Evolutionary conservation across 1,140 invertebrate genomes (phyloP).

Genomic region (Homalodisca vitripennis): DNA sequence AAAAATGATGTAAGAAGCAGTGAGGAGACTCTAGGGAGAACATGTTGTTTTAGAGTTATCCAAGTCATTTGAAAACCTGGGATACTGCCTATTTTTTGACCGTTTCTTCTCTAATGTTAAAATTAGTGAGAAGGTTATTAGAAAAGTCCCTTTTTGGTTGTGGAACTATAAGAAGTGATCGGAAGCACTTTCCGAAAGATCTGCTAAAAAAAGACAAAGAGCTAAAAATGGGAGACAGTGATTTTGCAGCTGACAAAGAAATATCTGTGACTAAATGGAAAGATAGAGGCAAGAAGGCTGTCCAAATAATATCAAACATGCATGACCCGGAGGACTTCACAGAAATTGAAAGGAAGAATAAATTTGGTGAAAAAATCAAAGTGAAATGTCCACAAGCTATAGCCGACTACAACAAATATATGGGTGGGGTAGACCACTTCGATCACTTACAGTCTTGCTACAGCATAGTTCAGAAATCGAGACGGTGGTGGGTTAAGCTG

Average conservation of each 20-base stretch:
- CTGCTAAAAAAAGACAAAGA: neutral
- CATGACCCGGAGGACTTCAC: slow-evolving; percentile 19
- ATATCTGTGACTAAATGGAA: slow-evolving; percentile 30
- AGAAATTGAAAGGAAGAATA: slow-evolving; percentile 30
- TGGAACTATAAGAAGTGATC: neutral
- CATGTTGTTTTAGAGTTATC: neutral
- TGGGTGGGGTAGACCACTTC: slow-evolving; percentile 37
- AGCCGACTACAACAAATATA: slow-evolving; percentile 33
- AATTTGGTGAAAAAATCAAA: slow-evolving; percentile 26
- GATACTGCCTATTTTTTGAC: neutral
- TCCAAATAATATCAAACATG: slow-evolving; percentile 18
- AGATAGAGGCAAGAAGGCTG: slow-evolving; percentile 26
- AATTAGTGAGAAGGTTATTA: neutral
- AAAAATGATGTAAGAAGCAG: slow-evolving; percentile 5
- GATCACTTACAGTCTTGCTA: slow-evolving; percentile 32
- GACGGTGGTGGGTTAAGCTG: slow-evolving; percentile 32
- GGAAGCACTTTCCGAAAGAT: neutral
- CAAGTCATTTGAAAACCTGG: neutral
- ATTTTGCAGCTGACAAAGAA: slow-evolving; percentile 1
- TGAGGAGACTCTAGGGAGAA: neutral
- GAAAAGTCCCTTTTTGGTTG: neutral
- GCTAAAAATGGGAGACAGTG: neutral
- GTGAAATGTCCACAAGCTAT: slow-evolving; percentile 32
- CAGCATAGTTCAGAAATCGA: slow-evolving; percentile 33
- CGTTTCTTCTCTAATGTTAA: neutral